Evolutionary conservation across 2,113 vertebrate genomes (phyloP).

Genomic region (Acanthochromis polyacanthus): DNA sequence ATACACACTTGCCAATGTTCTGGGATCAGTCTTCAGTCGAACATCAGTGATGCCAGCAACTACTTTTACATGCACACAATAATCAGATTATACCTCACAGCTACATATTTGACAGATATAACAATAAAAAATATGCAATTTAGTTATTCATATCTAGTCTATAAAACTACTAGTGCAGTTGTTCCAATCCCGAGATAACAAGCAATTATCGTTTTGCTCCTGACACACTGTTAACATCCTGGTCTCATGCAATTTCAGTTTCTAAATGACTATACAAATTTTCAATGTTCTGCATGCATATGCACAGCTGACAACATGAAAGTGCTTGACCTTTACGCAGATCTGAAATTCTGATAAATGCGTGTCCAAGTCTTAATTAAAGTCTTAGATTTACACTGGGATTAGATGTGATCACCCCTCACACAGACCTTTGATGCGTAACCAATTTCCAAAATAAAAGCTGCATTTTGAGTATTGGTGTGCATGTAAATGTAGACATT

Average conservation of each 20-base stretch:
- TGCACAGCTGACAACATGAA: neutral
- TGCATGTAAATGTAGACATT: slow-evolving; percentile 72
- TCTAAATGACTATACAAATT: neutral
- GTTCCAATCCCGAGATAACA: neutral
- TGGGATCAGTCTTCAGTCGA: slow-evolving; percentile 60
- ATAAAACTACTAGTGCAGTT: too few species aligned
- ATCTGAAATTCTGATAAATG: too few species aligned
- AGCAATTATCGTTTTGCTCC: neutral
- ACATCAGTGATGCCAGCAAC: slow-evolving; percentile 59
- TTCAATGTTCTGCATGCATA: neutral
- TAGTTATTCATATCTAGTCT: too few species aligned
- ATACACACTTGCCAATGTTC: slow-evolving; percentile 72
- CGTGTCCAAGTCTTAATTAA: neutral
- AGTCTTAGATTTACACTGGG: neutral
- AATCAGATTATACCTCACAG: slow-evolving; percentile 3
- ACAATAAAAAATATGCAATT: too few species aligned
- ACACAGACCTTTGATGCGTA: neutral
- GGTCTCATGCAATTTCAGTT: neutral
- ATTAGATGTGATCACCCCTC: neutral
- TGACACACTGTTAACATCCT: neutral
- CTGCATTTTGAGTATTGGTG: slow-evolving; percentile 38
- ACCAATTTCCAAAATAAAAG: neutral
- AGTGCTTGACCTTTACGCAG: neutral
- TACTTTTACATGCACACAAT: slow-evolving; percentile 73
- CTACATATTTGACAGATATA: neutral